Evolutionary conservation across 1,140 invertebrate genomes (phyloP), one percentile per base, ranked within the genome.

Genomic region (Saccostrea glomerata): DNA sequence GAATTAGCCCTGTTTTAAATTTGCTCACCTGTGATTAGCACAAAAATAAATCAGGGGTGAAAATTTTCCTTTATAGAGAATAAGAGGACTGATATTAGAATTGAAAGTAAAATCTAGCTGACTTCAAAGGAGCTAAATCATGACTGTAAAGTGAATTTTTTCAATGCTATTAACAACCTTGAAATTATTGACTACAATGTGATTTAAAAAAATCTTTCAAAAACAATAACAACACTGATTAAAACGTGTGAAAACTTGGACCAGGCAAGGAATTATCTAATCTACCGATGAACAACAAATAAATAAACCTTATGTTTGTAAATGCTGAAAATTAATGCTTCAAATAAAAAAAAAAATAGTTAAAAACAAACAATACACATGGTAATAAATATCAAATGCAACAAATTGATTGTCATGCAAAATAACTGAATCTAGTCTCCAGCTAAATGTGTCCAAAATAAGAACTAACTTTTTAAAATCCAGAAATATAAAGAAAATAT

Each of bases 261-360:
- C 60, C 20, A 66, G 47, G 25, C 70, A 77, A 77, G 70, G 13
- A 15, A 2, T 77, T 17, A 36, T 77, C 70, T 77, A 36, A 25
- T 13, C 30, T 30, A 77, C 70, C n/a, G 17, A 36, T 15, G 15
- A 77, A 77, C 70, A 77, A 77, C 70, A 77, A 77, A 77, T 77
- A 77, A 77, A 77, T 77, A 77, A 77, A 25, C 23, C 11, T 6
- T 30, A 11, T 25, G 66, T 25, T 12, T 23, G 23, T 73, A 73
- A 73, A 73, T 77, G 70, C 70, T 77, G 25, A 77, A 77, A 77
- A 77, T 23, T 36, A 25, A 77, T 77, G 11, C 30, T 77, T 25
- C 70, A 36, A 36, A 36, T 73, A 30, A 30, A 15, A 12, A 36
- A 15, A 36, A 17, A 77, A 36, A 3, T 30, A 36, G 2, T 36